Conservation (phyloP, 2,888 invertebrate genomes). For the Apotomis turbidana region DNA sequence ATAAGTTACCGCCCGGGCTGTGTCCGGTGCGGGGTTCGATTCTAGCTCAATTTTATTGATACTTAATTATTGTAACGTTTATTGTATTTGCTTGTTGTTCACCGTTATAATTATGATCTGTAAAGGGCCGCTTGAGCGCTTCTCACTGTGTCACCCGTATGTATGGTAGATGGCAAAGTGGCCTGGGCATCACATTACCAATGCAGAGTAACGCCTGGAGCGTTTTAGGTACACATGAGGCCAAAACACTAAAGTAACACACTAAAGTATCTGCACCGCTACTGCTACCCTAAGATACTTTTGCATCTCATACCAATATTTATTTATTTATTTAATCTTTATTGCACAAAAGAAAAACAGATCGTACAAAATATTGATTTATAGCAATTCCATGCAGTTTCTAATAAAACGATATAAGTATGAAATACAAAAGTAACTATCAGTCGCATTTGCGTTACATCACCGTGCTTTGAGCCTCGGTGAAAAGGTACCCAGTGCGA, state of each 20-base stretch:
- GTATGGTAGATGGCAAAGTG: background rate
- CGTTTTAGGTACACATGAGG: background rate
- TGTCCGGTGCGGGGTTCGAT: constrained; percentile 59
- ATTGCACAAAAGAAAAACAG: too few species aligned
- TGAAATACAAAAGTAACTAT: too few species aligned
- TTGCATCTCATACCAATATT: too few species aligned
- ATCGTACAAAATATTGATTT: too few species aligned
- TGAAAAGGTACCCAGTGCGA: background rate
- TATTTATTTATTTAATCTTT: too few species aligned
- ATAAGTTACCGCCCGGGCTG: constrained; percentile 42
- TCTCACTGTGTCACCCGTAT: background rate
- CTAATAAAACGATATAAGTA: too few species aligned
- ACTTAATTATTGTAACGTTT: constrained; percentile 64
- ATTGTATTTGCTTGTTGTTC: constrained; percentile 69
- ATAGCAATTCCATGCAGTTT: too few species aligned
- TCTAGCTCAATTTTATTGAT: constrained; percentile 82
- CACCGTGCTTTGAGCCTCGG: background rate
- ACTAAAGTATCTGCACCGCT: too few species aligned
- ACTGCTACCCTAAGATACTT: too few species aligned
- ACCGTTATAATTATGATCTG: constrained; percentile 54
- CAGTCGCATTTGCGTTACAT: too few species aligned
- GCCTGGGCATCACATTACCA: background rate
- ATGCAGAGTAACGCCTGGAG: background rate
- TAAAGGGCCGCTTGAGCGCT: constrained; percentile 7
- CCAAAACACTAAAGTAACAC: too few species aligned